Conservation (phyloP, 2,888 invertebrate species). For the Plagodis pulveraria region DNA sequence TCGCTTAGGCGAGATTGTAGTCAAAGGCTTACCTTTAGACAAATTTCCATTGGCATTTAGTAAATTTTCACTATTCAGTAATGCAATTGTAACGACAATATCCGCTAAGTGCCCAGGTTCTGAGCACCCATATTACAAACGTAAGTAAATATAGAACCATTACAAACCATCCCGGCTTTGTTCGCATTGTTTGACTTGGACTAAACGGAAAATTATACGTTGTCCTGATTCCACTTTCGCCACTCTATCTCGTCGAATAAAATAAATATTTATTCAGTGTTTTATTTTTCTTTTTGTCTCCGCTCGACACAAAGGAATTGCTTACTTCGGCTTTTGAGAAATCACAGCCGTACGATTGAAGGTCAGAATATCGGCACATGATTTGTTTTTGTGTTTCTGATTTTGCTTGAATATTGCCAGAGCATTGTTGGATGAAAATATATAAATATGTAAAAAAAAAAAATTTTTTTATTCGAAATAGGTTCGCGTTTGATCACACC, state of each 20-base stretch:
- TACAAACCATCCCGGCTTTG: conserved; percentile 25
- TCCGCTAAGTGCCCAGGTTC: not conserved
- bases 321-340: conserved; percentile 19
- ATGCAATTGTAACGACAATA: not conserved
- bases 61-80: no score
- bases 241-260: conserved; percentile 44
- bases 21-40: no score
- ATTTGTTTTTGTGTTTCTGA: not conserved
- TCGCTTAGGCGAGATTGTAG: no score
- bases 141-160: conserved; percentile 24
- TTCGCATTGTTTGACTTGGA: conserved; percentile 32
- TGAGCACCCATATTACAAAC: conserved; percentile 10
- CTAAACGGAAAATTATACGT: conserved; percentile 35
- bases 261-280: conserved; percentile 45
- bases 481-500: no score
- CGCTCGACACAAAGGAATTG: conserved; percentile 30
- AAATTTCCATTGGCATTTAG: no score
- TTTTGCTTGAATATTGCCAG: no score
- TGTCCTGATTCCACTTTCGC: conserved; percentile 32
- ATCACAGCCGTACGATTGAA: conserved; percentile 6
- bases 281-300: conserved; percentile 40
- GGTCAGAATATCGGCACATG: conserved; percentile 6
- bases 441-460: no score
- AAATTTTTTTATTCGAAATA: no score
- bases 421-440: no score